A percentile compares a stretch with the other conserved stretches of the same genome.
Conservation (phyloP, 1,140 invertebrate species). For the Druon quercuslanigerum region DNA sequence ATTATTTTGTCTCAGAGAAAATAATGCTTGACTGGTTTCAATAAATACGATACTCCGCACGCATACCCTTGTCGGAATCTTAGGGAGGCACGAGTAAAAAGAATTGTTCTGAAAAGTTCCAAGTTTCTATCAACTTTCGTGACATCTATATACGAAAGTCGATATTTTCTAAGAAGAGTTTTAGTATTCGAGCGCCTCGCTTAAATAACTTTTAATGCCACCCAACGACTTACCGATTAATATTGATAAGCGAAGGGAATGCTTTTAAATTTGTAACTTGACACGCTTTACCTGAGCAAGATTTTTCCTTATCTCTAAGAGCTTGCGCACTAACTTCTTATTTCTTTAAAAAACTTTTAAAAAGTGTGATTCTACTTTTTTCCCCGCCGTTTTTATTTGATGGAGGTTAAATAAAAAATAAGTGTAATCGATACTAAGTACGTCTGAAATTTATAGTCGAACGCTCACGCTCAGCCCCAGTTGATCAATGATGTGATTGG, state of each 20-base stretch:
- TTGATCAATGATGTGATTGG: too few relatives aligned
- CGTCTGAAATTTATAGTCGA: too few relatives aligned
- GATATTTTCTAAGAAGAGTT: constrained; percentile 9
- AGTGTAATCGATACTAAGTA: too few relatives aligned
- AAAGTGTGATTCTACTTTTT: background rate
- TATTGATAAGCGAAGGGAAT: constrained; percentile 15
- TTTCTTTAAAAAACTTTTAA: background rate
- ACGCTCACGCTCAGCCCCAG: too few relatives aligned
- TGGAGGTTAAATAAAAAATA: background rate
- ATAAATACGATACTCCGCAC: constrained; percentile 4
- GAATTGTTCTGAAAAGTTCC: background rate
- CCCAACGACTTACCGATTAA: constrained; percentile 19
- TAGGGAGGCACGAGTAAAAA: background rate
- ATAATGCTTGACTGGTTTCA: constrained; percentile 12
- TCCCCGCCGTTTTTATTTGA: background rate
- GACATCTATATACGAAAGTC: constrained; percentile 19
- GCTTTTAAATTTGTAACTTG: constrained; percentile 24
- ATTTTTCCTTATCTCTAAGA: constrained; percentile 8
- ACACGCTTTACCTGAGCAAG: constrained; percentile 6
- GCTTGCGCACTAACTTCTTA: constrained; percentile 10
- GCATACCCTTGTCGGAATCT: background rate
- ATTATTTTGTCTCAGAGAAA: background rate
- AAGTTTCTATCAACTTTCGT: constrained; percentile 13
- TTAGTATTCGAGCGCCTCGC: constrained; percentile 25
- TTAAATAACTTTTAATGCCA: constrained; percentile 28